These are phyloP conservation scores for Sebastolobus altivelis DNA, from an alignment of 2,797 vertebrate species.

Conservation along the genomic window DNA sequence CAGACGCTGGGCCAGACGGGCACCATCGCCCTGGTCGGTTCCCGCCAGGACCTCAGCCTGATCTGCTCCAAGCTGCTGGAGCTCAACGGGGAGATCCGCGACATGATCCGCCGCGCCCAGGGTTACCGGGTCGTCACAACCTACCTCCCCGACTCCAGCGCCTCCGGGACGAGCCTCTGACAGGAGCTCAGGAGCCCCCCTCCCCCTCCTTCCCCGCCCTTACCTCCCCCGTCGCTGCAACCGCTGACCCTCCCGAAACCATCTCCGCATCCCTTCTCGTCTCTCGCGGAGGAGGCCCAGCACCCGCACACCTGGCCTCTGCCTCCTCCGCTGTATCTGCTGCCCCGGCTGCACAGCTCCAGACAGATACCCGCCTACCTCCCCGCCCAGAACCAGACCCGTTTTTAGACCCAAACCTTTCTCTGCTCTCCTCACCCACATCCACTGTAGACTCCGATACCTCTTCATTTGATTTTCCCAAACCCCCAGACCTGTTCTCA, in stretches of 20 bases:
- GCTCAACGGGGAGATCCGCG: constrained; percentile 96
- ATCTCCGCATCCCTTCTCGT: constrained; percentile 17
- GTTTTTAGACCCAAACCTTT: constrained; percentile 5
- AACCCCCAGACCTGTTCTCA: constrained; percentile 62
- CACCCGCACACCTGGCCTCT: constrained; percentile 82
- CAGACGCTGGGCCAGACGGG: constrained; percentile 98
- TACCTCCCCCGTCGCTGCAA: constrained; percentile 28
- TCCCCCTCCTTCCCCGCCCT: constrained; percentile 68
- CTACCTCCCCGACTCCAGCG: constrained; percentile 96
- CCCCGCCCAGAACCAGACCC: constrained; percentile 22
- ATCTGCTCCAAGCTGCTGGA: constrained; percentile 97
- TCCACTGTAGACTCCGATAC: constrained; percentile 30
- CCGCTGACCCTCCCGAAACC: constrained; percentile 79
- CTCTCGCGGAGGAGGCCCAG: constrained; percentile 63
- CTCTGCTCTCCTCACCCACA: constrained; percentile 33
- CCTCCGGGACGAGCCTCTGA: constrained; percentile 98
- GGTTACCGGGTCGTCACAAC: constrained; percentile 94
- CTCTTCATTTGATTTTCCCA: constrained; percentile 49
- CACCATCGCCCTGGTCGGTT: constrained; percentile 96
- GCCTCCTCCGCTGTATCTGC: constrained; percentile 67
- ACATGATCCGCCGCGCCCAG: constrained; percentile 97
- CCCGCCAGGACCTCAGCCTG: constrained; percentile 94
- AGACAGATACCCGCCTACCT: constrained; percentile 31
- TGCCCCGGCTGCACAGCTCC: constrained; percentile 60
- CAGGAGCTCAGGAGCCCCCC: constrained; percentile 87